Evolutionary conservation across 2,797 vertebrate genomes (phyloP).

Genomic region (Morelia viridis): DNA sequence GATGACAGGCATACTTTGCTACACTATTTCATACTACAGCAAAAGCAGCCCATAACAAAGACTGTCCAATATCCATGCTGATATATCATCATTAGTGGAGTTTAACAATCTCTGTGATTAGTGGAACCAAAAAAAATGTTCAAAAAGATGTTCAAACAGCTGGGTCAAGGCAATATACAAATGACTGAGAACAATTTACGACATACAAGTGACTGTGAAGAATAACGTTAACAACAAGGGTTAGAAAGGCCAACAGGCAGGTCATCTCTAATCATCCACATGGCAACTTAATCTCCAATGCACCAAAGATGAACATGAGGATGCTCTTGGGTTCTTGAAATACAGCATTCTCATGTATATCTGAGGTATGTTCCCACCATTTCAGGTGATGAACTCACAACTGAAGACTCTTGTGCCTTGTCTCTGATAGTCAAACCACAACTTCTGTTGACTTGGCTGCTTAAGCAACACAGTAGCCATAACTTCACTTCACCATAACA

Average conservation of each 20-base stretch:
- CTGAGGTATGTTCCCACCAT: background rate
- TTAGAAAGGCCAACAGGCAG: background rate
- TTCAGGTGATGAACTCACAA: background rate
- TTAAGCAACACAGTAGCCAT: background rate
- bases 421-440: background rate
- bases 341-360: too few relatives aligned
- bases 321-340: background rate
- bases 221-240: background rate
- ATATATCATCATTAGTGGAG: constrained; percentile 27
- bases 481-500: too few relatives aligned
- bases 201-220: background rate
- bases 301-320: background rate
- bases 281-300: background rate
- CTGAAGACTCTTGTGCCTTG: background rate
- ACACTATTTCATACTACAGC: background rate
- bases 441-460: background rate
- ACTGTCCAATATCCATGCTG: background rate
- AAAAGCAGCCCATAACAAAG: constrained; percentile 18
- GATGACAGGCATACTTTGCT: background rate
- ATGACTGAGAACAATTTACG: background rate
- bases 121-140: background rate
- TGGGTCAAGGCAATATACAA: background rate
- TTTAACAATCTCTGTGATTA: background rate
- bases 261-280: background rate
- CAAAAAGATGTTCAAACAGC: constrained; percentile 9